Evolutionary conservation across 2,888 invertebrate genomes (phyloP), one percentile per base, ranked within the genome.

Genomic region (Campaea margaritaria): DNA sequence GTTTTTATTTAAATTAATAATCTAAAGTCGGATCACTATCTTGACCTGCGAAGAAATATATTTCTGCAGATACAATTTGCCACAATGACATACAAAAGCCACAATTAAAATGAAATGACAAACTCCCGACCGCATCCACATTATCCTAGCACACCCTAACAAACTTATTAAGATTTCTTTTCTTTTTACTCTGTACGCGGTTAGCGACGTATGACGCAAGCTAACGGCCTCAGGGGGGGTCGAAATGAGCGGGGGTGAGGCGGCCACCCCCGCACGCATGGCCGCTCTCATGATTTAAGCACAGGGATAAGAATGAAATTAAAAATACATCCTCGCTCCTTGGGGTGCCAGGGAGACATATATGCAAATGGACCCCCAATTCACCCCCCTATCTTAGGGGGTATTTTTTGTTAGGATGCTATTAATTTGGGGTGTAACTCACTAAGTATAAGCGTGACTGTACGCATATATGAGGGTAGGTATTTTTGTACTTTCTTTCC

Each of bases 161-260:
- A 91, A 92, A 91, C 91, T 92, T 92, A 92, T 91, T 92, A 92
- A 91, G 91, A 91, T 91, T 91, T 91, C 91, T 89, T 91, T 92
- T 92, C 91, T 92, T 91, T 91, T 89, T 91, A 87, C 89, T 85
- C 85, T 83, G 89, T 88, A 89, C 91, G 91, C 87, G 91, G 91
- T 91, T 91, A 92, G 89, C 91, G 91, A 92, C 91, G 91, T 92
- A 92, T 92, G 91, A 91, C 91, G 91, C 89, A 87, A 88, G 89
- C 89, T 83, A 85, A 83, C 87, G 85, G 87, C 85, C 84, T 75
- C 77, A 69, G 75, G 70, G 61, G 70, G 74, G 76, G 74, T 68
- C 67, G 71, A 78, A 74, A 68, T 57, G 64, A 56, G 60, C 44
- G 68, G 68, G 73, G 68, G 75, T 72, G 78, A 76, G 73, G 69